Base-by-base conservation (phyloP, 2,888 invertebrate species). In the Drosophila subsilvestris region DNA sequence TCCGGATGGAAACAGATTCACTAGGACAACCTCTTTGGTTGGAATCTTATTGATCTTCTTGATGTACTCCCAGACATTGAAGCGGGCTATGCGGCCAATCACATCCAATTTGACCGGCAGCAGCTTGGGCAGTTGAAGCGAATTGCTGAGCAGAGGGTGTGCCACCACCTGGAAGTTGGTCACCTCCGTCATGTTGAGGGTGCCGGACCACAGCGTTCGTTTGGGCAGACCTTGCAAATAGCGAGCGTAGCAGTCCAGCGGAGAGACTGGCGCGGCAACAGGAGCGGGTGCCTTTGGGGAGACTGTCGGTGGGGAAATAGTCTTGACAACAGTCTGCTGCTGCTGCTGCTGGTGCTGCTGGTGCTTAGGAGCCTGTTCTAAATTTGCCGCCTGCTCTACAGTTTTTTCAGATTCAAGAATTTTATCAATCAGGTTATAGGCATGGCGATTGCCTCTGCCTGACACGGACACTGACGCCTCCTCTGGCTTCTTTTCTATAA, bases 51-150 rank as follows among this genome's bases (percentile, higher is more conserved):
- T 97, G 93, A 98, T 97, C 93, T 98, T 97, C 42, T 94, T 94
- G 62, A 99, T 95, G 90, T 99, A 99, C 65, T 98, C 98, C 97
- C 97, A 98, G 7, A 96, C 98, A 12, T 96, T 97, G 12, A 96
- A 96, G 0, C 97, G 97, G 59, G 95, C 95, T 88, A 99, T 98
- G 83, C 99, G 94, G 1, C 99, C 99, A 14, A 98, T 97, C 42
- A 99, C 96, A 86, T 96, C 96, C 27, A 98, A 93, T 63, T 96
- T 95, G 55, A 95, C 93, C 5, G 96, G 95, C 42, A 98, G 92
- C 5, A 86, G 56, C 25, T 79, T 84, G 8, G 66, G 66, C n/a
- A 90, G 51, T n/a, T 85, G 78, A 25, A 50, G 45, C 7, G 76
- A 94, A 10, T 80, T 63, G 6, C 86, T 84, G 0, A 48, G 22